Conservation (phyloP, 2,888 invertebrate species). For the Catocala fraxini region DNA sequence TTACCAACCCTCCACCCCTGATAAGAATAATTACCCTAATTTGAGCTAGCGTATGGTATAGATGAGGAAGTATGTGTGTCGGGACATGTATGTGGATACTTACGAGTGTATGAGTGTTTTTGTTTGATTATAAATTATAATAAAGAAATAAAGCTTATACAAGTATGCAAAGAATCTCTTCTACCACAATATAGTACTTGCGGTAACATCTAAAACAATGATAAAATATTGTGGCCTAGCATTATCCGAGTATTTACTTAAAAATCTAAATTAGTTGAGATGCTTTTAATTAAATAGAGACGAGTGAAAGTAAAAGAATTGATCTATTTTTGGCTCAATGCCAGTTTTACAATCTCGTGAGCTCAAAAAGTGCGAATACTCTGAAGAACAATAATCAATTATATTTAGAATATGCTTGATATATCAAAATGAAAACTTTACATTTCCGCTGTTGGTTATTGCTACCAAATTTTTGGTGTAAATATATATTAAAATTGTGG, state of each 20-base stretch:
- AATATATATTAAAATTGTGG: too few species aligned
- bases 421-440: too few species aligned
- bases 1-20: too few species aligned
- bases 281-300: constrained; percentile 37
- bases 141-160: not conserved
- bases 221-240: constrained; percentile 4
- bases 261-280: constrained; percentile 16
- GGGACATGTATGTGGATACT: too few species aligned
- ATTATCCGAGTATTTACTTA: too few species aligned
- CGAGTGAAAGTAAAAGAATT: constrained; percentile 2
- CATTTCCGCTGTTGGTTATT: too few species aligned
- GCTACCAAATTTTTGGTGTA: too few species aligned
- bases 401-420: not conserved
- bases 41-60: too few species aligned
- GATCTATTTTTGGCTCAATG: constrained; percentile 27
- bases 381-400: constrained; percentile 3
- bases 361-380: not conserved
- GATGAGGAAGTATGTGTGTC: too few species aligned
- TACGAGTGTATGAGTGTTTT: too few species aligned
- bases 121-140: not conserved
- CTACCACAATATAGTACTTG: constrained; percentile 13
- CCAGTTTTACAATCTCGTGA: constrained; percentile 29
- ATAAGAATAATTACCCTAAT: too few species aligned
- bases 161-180: not conserved
- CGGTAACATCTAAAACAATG: constrained; percentile 29